Base-by-base conservation (phyloP, 2,113 vertebrate genomes). In the Barnardius zonarius region DNA sequence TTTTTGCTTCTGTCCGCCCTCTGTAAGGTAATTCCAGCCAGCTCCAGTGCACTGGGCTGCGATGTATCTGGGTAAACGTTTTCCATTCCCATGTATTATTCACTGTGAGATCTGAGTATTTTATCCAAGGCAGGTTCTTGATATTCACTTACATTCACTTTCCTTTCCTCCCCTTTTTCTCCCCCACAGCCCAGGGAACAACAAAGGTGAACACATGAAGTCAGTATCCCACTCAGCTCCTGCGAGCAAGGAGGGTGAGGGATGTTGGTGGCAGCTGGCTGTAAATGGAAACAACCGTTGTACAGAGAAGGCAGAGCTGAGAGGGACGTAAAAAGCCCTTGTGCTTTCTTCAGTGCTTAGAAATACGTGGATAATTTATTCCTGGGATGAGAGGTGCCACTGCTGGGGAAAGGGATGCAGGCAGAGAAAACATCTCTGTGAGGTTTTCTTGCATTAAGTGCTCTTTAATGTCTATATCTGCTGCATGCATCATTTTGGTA, bases 101-200 rank as follows among this genome's bases (percentile, higher is more conserved):
- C 85, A 77, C n/a, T 54, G 15, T n/a, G 69, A 80, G n/a, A 62
- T 88, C 4, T 91, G 73, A 93, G 82, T 96, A 78, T 82, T 94
- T 83, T 55, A 92, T 88, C 62, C 41, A 52, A 86, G 55, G 35
- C 37, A 70, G 24, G 27, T 94, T 90, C 79, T 70, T 92, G 90
- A 72, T 72, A 83, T 46, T 89, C 66, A 49, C 44, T 92, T 59
- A 13, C 6, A 67, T 43, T 70, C 41, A 17, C 41, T 78, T 93
- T 79, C 35, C 72, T 19, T 72, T 88, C 57, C 12, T 92, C 91
- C n/a, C 17, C 10, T 16, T 84, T 75, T 91, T 73, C 64, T 83
- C 59, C 72, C 15, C 33, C 43, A 66, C n/a, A 77, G 63, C 49
- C 17, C 18, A 43, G 41, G 51, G 43, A 92, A 83, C 49, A 83